Evolutionary conservation across 2,797 vertebrate genomes (phyloP).

Genomic region (Botia almorhae): DNA sequence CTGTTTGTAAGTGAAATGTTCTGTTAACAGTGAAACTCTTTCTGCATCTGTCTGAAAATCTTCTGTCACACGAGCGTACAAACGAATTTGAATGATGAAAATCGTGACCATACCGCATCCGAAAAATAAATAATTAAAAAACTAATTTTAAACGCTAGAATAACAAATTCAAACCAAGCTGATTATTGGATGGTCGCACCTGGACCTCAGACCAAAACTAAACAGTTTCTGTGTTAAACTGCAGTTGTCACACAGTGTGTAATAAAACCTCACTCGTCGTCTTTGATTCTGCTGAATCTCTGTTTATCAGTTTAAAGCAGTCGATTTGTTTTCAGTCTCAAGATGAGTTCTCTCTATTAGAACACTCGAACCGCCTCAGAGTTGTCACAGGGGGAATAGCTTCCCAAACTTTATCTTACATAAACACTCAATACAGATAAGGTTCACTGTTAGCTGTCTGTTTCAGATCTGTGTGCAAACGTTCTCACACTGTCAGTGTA

Average conservation of each 20-base stretch:
- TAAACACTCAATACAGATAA: constrained; percentile 44
- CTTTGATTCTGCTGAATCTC: background rate
- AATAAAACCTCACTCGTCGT: background rate
- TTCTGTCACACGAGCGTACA: background rate
- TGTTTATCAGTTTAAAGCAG: constrained; percentile 26
- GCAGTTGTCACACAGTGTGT: background rate
- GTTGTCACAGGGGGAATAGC: constrained; percentile 12
- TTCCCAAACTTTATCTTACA: constrained; percentile 41
- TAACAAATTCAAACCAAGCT: background rate
- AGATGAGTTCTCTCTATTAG: constrained; percentile 39
- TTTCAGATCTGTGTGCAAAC: constrained; percentile 33
- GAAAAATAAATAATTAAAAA: constrained; percentile 10
- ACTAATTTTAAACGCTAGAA: background rate
- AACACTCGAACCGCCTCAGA: constrained; percentile 17
- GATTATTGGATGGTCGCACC: background rate
- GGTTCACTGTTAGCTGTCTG: constrained; percentile 15
- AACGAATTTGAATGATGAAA: constrained; percentile 30
- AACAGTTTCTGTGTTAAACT: background rate
- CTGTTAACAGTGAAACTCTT: constrained; percentile 12
- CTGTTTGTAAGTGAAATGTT: background rate
- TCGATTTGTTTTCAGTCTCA: constrained; percentile 39
- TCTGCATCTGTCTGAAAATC: background rate
- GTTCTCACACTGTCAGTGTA: constrained; percentile 46
- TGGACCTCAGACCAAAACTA: background rate
- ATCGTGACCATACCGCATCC: background rate